These are phyloP conservation scores for Oenanthe melanoleuca DNA, from an alignment of 2,113 vertebrate genomes.

Conservation along the genomic window DNA sequence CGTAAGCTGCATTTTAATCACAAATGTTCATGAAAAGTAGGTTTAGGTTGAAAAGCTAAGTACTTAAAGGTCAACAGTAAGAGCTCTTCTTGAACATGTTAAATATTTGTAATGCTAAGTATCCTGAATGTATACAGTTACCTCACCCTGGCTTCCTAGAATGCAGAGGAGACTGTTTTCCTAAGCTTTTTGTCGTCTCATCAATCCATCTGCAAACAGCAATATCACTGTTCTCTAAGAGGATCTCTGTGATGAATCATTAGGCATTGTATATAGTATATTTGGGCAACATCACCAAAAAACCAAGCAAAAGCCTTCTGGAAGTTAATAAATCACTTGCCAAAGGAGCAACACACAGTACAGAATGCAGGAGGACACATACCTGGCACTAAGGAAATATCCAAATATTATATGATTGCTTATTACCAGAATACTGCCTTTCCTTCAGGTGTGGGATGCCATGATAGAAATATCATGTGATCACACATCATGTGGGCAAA, in stretches of 20 bases:
- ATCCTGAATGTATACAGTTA: background rate
- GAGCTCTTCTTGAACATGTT: background rate
- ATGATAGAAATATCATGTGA: background rate
- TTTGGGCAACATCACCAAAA: background rate
- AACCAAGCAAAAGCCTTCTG: background rate
- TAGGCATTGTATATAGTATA: background rate
- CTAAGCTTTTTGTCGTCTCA: background rate
- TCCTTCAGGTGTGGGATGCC: background rate
- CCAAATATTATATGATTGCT: background rate
- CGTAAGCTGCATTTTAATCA: background rate
- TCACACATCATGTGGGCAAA: background rate
- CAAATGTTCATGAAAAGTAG: background rate
- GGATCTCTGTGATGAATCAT: background rate
- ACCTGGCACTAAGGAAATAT: background rate
- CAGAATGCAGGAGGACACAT: background rate
- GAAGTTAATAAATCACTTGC: background rate
- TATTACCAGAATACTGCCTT: background rate
- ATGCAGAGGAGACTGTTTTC: background rate
- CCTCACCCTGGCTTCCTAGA: background rate
- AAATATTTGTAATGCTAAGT: background rate
- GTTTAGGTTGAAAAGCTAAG: background rate
- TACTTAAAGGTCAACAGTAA: background rate
- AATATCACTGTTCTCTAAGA: background rate
- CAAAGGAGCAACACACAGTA: background rate
- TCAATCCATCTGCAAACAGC: background rate